Evolutionary conservation across 64 coral and sea anemone species (phyloP), one percentile per base, ranked within the genome.

Genomic region (Pocillopora verrucosa): DNA sequence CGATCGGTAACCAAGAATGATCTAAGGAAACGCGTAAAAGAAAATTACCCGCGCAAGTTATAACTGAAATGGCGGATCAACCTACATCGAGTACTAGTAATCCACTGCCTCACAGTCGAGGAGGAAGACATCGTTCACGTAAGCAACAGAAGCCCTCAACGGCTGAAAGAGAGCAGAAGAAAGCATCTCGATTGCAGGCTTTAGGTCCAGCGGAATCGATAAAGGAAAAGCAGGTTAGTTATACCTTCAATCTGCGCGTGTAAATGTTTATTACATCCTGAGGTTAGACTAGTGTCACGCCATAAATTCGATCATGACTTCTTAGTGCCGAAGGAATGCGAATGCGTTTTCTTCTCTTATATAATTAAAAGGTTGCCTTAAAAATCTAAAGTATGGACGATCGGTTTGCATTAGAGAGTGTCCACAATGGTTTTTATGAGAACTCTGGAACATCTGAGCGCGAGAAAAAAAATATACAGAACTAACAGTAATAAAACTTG

Each of bases 141-240:
- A 99, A 95, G 84, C 94, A 95, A 58, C 90, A 95, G 16, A 95
- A 99, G 13, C 90, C 91, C 22, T 90, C 97, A 1, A 95, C 93
- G 30, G 78, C 94, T 20, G 97, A 99, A 75, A 68, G 97, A 87
- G 97, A 99, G 58, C 97, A 95, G 84, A 99, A 99, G 65, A 99
- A 99, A 60, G 91, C 94, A 58, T 95, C 97, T 22, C 91, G 97
- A 58, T 61, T 99, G 16, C 97, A 99, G 75, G 86, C 97, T 34
- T 84, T 99, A 62, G 97, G 97, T 16, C 93, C 97, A 24, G 93
- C 94, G 1, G 97, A 99, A 89, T 91, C 90, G 13, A 99, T 99
- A 36, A 99, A 99, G 78, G 97, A 99, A 88, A 99, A 99, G 30
- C 97, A 99, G 86, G 97, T 99, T 38, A 86, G 94, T 88, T 1